A percentile compares a stretch with the other conserved stretches of the same genome.
These are phyloP conservation scores for Drosophila nannoptera DNA, from an alignment of 1,140 invertebrate genomes.

Conservation along the genomic window DNA sequence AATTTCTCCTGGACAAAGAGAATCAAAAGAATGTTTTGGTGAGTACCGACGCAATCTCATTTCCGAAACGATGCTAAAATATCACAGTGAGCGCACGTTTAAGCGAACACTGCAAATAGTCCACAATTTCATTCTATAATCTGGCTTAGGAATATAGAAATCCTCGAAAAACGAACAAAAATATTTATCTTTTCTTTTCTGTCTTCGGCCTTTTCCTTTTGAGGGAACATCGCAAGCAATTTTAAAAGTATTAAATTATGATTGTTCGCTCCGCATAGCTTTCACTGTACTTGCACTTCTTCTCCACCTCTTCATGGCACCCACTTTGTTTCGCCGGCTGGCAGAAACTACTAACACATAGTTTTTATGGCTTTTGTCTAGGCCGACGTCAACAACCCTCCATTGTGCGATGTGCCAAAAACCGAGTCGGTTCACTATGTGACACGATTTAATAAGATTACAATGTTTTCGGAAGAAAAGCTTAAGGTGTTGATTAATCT, in stretches of 20 bases:
- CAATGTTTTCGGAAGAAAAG: background rate
- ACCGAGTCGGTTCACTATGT: conserved; percentile 11
- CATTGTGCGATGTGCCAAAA: conserved; percentile 2
- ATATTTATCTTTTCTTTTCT: background rate
- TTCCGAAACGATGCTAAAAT: background rate
- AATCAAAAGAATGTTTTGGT: conserved; percentile 89
- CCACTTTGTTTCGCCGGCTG: conserved; percentile 5
- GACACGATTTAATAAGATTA: background rate
- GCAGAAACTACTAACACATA: conserved; percentile 43
- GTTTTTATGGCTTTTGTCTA: conserved; percentile 61
- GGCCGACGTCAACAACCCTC: conserved; percentile 34
- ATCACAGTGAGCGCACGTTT: background rate
- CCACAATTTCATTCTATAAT: too few species aligned
- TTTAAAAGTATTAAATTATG: background rate
- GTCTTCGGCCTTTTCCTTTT: background rate
- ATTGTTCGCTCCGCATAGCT: background rate
- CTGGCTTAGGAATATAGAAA: too few species aligned
- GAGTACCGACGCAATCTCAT: conserved; percentile 62
- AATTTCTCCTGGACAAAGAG: conserved; percentile 94
- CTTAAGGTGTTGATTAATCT: too few species aligned
- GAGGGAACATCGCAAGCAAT: background rate
- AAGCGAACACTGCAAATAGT: background rate
- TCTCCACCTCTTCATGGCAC: background rate
- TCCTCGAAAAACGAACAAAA: background rate
- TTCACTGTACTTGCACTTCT: background rate